Conservation (phyloP, 2,113 vertebrate genomes). For the Ictalurus punctatus region DNA sequence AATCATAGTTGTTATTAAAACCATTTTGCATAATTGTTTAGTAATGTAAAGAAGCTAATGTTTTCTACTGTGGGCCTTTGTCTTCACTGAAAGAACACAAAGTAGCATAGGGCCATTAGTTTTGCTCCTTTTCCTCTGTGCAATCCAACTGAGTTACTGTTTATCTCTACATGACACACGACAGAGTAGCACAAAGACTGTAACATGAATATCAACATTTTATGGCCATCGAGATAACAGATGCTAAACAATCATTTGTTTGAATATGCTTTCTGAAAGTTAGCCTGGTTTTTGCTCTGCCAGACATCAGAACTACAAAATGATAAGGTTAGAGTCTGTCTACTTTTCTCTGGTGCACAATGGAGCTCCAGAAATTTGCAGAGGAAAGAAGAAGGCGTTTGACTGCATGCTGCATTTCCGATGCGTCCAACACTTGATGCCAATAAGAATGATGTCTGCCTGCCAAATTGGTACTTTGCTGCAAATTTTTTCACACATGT, state of each 20-base stretch:
- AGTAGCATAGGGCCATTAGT: constrained; percentile 14
- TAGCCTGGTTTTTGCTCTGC: background rate
- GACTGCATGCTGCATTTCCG: constrained; percentile 59
- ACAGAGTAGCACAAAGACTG: constrained; percentile 28
- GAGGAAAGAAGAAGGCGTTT: constrained; percentile 12
- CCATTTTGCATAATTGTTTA: constrained; percentile 14
- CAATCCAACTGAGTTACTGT: background rate
- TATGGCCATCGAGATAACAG: constrained; percentile 12
- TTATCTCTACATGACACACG: constrained; percentile 18
- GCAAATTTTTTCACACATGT: constrained; percentile 48
- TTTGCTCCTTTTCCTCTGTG: constrained; percentile 5
- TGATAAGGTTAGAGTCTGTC: background rate
- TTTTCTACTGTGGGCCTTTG: background rate
- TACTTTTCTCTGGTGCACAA: background rate
- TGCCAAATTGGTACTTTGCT: constrained; percentile 53
- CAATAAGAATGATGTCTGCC: constrained; percentile 53
- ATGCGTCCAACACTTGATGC: constrained; percentile 51
- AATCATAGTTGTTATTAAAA: background rate
- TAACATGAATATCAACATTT: constrained; percentile 26
- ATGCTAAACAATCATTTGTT: constrained; percentile 31
- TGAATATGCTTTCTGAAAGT: background rate
- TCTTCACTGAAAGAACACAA: constrained; percentile 9
- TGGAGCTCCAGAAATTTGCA: constrained; percentile 37
- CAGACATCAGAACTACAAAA: background rate
- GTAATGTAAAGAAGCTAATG: background rate